Base-by-base conservation (phyloP, 92 coral and sea anemone species). In the Paragorgia papillata region DNA sequence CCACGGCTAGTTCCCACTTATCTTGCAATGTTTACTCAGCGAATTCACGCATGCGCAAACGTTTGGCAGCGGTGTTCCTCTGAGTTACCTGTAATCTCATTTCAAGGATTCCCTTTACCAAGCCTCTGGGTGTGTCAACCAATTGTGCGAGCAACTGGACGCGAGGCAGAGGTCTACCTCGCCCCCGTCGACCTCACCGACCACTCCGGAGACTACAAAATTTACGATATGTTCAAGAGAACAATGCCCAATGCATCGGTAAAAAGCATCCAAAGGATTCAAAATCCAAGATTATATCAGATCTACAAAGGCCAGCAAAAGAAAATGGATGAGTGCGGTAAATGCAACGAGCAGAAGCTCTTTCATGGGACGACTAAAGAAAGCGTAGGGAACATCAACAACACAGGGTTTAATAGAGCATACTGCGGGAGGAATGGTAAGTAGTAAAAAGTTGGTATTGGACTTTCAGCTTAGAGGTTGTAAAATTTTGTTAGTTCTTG, bases 361-460 rank as follows among this genome's bases (percentile, higher is more conserved):
- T 79, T 66, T 61, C 84, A 79, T 40, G 84, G 84, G 18, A 79
- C 84, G 10, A 27, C 66, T 14, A 58, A 41, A 54, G 68, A 34
- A 13, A 69, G 41, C 18, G 34, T 69, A 13, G 54, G 34, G 40
- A 40, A 35, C 20, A 79, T 79, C 18, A 79, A 79, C 57, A 37
- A 4, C 5, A n/a, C 25, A 41, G 76, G 84, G 30, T 79, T 79
- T 34, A 79, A 79, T 68, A 79, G 84, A 67, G 55, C 76, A 22
- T 79, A 12, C 29, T 79, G 76, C 40, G 84, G 84, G 27, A 79
- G 67, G 20, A 79, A 79, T 17, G 84, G 84, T 79, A 65, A 67
- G 68, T 0, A 22, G 28, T 17, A n/a, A n/a, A n/a, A n/a, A n/a
- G n/a, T n/a, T n/a, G n/a, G n/a, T n/a, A n/a, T n/a, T n/a, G n/a